Evolutionary conservation across 35 echinoderm and acorn worm genomes (phyloP), one percentile per base, ranked within the genome.

Genomic region (Strongylocentrotus purpuratus): DNA sequence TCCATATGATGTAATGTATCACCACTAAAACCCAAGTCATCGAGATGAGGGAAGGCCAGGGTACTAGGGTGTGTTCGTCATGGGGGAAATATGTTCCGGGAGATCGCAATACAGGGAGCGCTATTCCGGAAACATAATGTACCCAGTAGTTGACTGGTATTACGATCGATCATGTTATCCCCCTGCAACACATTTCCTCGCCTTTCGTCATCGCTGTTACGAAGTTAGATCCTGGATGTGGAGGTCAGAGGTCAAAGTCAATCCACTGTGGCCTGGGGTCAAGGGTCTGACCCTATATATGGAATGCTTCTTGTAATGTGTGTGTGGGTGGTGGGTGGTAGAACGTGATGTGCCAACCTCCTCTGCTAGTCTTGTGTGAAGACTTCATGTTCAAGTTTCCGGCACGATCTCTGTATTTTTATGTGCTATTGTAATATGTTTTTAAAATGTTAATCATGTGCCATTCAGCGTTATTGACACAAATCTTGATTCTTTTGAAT

Each of bases 301-400:
- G 65, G 65, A 78, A 78, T 78, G 18, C 65, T 78, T 78, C 65
- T 78, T 78, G 65, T 78, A 28, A 78, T 78, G 65, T 78, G 65
- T 78, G 65, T 78, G 65, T 22, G 65, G 65, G 65, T n/a, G 22
- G 7, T 78, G 25, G 52, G 52, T n/a, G 65, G 65, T 78, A 28
- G 20, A 28, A 78, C 65, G 65, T 78, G 88, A 48, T 41, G 22
- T 48, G 6, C 25, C 2, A 4, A 17, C 14, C 15, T 48, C 7
- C 31, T 17, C 65, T 78, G 65, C 6, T 78, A 78, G 65, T 78
- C 65, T 78, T 7, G 2, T 18, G 7, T n/a, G 65, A 22, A 78
- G 65, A 78, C 65, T 9, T 25, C 3, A 28, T 5, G 8, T 78
- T 28, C 22, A 41, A 41, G 35, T 41, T 41, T 41, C 35, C 35